Base-by-base conservation (phyloP, 2,797 vertebrate species). In the Manis pentadactyla region DNA sequence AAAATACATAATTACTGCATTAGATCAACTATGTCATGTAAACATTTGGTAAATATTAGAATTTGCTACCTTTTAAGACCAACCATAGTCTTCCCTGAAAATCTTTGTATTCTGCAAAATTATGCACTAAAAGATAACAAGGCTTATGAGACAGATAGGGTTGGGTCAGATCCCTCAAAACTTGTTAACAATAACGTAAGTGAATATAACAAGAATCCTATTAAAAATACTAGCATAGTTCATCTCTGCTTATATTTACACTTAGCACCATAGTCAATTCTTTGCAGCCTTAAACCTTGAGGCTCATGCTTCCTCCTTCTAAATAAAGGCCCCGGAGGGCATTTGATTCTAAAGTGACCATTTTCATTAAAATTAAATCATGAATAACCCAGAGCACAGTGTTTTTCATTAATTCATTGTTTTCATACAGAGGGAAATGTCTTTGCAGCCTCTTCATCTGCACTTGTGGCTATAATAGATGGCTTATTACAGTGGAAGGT, bases 101-200 rank as follows among this genome's bases (percentile, higher is more conserved):
- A 53, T 71, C 14, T 87, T n/a, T 92, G 66, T 73, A 94, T 78
- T 81, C 49, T 83, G 63, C 27, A 94, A 90, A 94, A 81, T 61
- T 57, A 79, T 19, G 18, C 13, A 90, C 46, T 90, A 86, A 95
- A 94, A 93, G 34, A 64, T 15, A 87, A 74, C 18, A 92, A 2
- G 2, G 34, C 27, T 90, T 90, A 77, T 23, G 37, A 90, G 37
- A 90, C 92, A 96, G 75, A 89, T 6, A 90, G 49, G 9, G 13
- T 75, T 89, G 42, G 63, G 69, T 64, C 25, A 78, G 77, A 46
- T 12, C 53, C 12, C 49, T 83, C 49, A 92, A 84, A 83, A 92
- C 5, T 23, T 89, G 85, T 92, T 73, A 93, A 74, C 53, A n/a
- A n/a, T n/a, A n/a, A 73, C 14, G 88, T 29, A 68, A 81, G 71